Percentiles rank a stretch among this genome's conserved stretches.
These are phyloP conservation scores for Chamaedrilus cognettii DNA, from an alignment of 2,888 invertebrate species.

Conservation along the genomic window DNA sequence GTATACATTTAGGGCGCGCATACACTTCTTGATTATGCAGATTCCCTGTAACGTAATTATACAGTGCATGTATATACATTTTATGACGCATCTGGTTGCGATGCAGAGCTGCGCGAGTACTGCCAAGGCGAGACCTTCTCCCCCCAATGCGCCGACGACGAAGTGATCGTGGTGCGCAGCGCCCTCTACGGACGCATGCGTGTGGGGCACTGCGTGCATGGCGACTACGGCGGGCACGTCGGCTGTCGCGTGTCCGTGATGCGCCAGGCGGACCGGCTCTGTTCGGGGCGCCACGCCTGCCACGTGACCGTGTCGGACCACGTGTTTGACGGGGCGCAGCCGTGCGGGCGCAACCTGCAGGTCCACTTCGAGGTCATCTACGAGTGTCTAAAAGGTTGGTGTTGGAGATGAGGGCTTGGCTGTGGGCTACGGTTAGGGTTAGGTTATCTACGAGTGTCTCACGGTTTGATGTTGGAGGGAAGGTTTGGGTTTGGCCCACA, in stretches of 20 bases:
- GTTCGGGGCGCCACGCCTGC: slow-evolving; percentile 23
- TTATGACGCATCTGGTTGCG: no score
- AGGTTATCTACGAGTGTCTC: no score
- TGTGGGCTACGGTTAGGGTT: no score
- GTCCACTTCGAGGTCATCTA: slow-evolving; percentile 19
- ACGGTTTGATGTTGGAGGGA: no score
- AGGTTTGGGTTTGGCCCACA: no score
- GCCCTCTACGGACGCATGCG: slow-evolving; percentile 24
- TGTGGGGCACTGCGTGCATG: neutral
- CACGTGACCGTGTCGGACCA: slow-evolving; percentile 8
- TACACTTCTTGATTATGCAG: neutral
- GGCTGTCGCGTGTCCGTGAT: slow-evolving; percentile 17
- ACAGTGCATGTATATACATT: no score
- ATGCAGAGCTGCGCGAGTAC: slow-evolving; percentile 21
- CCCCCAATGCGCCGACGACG: slow-evolving; percentile 17
- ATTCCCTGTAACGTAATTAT: no score
- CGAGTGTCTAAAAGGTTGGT: slow-evolving; percentile 25
- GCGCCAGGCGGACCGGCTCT: slow-evolving; percentile 17
- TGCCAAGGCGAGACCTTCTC: slow-evolving; percentile 22
- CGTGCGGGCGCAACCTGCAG: slow-evolving; percentile 6
- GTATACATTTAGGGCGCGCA: neutral
- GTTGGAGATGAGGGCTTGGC: no score
- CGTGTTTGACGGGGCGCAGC: slow-evolving; percentile 7
- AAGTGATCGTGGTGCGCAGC: slow-evolving; percentile 21
- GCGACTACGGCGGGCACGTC: slow-evolving; percentile 2